A percentile compares a stretch with the other conserved stretches of the same genome.
Conservation (phyloP, 1,140 invertebrate genomes). For the Panagrolaimus sp. region DNA sequence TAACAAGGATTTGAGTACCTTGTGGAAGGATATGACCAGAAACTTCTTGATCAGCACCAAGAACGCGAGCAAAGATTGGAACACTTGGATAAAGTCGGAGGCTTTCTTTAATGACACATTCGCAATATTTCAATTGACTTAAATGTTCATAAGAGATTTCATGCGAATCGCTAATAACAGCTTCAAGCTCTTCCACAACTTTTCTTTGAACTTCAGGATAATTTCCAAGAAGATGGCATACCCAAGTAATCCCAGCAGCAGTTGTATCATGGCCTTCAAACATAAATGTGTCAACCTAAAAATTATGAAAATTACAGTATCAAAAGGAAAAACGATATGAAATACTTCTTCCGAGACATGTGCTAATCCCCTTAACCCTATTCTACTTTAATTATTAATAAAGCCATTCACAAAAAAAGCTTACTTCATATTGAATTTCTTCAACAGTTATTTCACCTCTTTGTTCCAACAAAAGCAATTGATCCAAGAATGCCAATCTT, state of each 20-base stretch:
- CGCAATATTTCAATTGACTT: slow-evolving; percentile 75
- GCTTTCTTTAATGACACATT: slow-evolving; percentile 75
- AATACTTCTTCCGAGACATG: no score
- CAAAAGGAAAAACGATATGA: no score
- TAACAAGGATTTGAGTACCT: slow-evolving; percentile 67
- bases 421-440: slow-evolving; percentile 68
- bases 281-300: slow-evolving; percentile 89
- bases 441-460: slow-evolving; percentile 67
- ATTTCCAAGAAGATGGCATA: slow-evolving; percentile 62
- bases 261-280: slow-evolving; percentile 92
- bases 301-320: no score
- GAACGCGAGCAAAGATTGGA: slow-evolving; percentile 64
- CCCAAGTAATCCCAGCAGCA: slow-evolving; percentile 72
- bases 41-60: slow-evolving; percentile 62
- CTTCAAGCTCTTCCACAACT: slow-evolving; percentile 71
- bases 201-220: slow-evolving; percentile 67
- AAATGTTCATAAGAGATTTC: slow-evolving; percentile 74
- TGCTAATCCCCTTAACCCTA: no score
- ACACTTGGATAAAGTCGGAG: slow-evolving; percentile 66
- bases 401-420: no score
- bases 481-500: slow-evolving; percentile 79
- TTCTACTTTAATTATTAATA: no score
- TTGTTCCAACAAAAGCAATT: slow-evolving; percentile 75
- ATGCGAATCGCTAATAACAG: slow-evolving; percentile 73
- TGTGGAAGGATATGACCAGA: slow-evolving; percentile 55